phyloP scores from a whole-genome alignment of 2,888 invertebrate genomes.

The Tenodera sinensis region DNA sequence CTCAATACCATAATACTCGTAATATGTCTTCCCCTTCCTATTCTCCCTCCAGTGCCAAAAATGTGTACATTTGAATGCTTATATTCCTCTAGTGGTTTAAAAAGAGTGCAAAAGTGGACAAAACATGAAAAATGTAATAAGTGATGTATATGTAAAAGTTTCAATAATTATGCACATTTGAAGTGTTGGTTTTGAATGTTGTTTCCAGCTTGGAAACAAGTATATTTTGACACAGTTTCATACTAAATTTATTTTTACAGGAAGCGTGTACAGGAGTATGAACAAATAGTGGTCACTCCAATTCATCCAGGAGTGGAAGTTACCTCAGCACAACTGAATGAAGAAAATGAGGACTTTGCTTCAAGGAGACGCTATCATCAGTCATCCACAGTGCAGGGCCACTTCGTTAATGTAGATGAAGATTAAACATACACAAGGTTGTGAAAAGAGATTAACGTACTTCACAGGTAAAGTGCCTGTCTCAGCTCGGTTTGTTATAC shows the following conservation, averaged over 20 bases:
- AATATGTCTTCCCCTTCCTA: too few species aligned
- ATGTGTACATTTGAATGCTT: too few species aligned
- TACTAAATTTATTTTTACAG: conserved; percentile 47
- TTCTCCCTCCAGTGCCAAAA: too few species aligned
- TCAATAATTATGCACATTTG: background rate
- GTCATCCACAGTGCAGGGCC: conserved; percentile 71
- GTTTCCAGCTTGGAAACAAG: conserved; percentile 4
- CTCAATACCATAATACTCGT: too few species aligned
- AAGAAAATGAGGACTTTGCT: conserved; percentile 93
- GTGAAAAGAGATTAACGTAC: background rate
- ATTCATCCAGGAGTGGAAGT: conserved; percentile 75
- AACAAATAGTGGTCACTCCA: conserved; percentile 82
- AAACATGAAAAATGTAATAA: background rate
- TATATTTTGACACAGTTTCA: background rate
- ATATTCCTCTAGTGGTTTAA: too few species aligned
- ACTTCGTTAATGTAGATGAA: conserved; percentile 55
- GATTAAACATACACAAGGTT: conserved; percentile 11
- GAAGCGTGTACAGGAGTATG: conserved; percentile 74
- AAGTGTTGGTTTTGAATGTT: background rate
- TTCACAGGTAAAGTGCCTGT: too few species aligned
- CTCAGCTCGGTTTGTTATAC: background rate
- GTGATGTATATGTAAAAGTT: conserved; percentile 6
- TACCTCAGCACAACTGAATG: conserved; percentile 83
- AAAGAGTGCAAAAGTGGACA: too few species aligned
- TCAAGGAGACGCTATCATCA: conserved; percentile 90